Evolutionary conservation across 1,140 invertebrate species (phyloP), one percentile per base, ranked within the genome.

Genomic region (Potamilus streckersoni): DNA sequence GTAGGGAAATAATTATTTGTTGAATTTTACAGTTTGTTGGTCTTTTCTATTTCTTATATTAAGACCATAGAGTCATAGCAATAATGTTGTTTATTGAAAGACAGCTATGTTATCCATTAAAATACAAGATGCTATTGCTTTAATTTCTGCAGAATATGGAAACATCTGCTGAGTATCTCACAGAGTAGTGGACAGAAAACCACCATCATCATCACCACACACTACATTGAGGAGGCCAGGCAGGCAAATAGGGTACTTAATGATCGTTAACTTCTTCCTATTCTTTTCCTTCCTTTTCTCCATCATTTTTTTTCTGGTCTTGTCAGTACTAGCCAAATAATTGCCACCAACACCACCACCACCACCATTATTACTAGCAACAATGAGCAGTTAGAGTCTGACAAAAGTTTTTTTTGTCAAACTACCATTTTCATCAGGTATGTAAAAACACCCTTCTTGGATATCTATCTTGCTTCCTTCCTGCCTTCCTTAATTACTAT

Each of bases 191-290:
- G 94, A 38, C 93, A 94, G 55, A 67, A 80, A 57, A 96, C 95
- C 85, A 97, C 96, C 12, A 95, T 98, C 76, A 96, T 98, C 80
- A 96, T 97, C 80, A 97, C 96, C 3, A 97, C 96, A 23, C 96
- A 97, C 92, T 97, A 97, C 83, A 96, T 97, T 78, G 96, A 97
- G 89, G 96, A 98, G 89, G 96, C 96, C 1, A 90, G 95, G 81
- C 95, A 96, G 62, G 85, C 85, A 59, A 93, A 96, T 87, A 94
- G 93, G 85, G 95, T 96, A 92, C 92, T 91, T 85, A 55, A 17
- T 57, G 12, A 27, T 55, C 19, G 38, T 68, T n/a, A 27, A 27
- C 20, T 55, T 17, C 20, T 14, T 69, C 20, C 71, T 61, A 60
- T 66, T 49, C 31, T 38, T 67, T 66, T 63, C 60, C 31, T 20